Conservation (phyloP, 2,113 vertebrate species). For the Tetraodon nigroviridis region DNA sequence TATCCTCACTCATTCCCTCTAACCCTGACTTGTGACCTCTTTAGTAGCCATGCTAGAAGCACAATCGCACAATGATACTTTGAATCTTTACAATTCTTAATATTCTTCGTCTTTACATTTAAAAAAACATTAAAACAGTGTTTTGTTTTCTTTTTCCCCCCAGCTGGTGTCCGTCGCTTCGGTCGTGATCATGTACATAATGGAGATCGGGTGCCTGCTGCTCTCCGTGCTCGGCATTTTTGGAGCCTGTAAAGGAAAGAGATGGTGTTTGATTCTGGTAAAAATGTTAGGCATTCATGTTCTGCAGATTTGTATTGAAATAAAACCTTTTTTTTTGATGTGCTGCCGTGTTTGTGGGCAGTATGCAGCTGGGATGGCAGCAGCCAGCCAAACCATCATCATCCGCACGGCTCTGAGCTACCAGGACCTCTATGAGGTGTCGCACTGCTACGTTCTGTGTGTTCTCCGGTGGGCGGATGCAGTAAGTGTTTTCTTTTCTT, state of each 20-base stretch:
- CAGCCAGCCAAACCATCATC: conserved; percentile 67
- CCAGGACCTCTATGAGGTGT: conserved; percentile 66
- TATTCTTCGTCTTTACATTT: not conserved
- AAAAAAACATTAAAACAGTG: not conserved
- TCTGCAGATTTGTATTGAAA: not conserved
- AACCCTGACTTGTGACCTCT: conserved; percentile 28
- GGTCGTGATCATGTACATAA: conserved; percentile 59
- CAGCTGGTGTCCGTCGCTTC: conserved; percentile 62
- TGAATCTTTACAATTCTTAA: not conserved
- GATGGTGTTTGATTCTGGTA: conserved; percentile 71
- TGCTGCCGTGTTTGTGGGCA: conserved; percentile 13
- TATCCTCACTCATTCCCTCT: conserved; percentile 10
- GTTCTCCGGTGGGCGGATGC: not conserved
- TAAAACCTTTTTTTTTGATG: not conserved
- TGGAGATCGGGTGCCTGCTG: conserved; percentile 65
- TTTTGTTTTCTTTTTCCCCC: conserved; percentile 9
- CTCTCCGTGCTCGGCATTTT: conserved; percentile 63
- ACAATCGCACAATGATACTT: not conserved
- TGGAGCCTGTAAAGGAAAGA: conserved; percentile 62
- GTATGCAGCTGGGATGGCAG: conserved; percentile 68
- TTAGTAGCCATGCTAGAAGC: conserved; percentile 4
- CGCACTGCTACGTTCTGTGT: not conserved
- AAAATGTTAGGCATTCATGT: not conserved
- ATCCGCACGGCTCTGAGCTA: conserved; percentile 63
- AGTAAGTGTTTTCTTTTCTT: not conserved